A percentile compares a stretch with the other conserved stretches of the same genome.
phyloP scores from a whole-genome alignment of 2,888 invertebrate genomes.

The Tromatobia lineatoria region DNA sequence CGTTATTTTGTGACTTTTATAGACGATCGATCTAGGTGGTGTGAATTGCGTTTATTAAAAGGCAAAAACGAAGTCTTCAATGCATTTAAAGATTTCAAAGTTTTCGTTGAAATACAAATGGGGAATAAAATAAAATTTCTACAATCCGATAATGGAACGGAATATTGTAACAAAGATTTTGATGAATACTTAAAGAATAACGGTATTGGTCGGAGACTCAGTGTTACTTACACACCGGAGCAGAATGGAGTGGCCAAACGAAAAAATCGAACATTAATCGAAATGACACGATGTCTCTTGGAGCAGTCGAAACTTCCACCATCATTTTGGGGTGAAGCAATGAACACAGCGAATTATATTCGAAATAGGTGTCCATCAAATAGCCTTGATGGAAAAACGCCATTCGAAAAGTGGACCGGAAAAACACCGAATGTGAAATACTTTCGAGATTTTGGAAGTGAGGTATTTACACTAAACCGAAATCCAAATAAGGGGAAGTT shows the following conservation, averaged over 20 bases:
- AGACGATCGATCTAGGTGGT: no score
- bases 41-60: no score
- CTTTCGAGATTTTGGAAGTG: constrained; percentile 70
- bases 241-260: constrained; percentile 78
- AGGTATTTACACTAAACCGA: constrained; percentile 50
- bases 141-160: constrained; percentile 70
- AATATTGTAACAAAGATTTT: constrained; percentile 71
- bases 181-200: constrained; percentile 69
- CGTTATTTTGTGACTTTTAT: no score
- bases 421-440: constrained; percentile 67
- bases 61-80: no score
- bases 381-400: constrained; percentile 58
- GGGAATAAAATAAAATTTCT: constrained; percentile 69
- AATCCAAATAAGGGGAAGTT: constrained; percentile 62
- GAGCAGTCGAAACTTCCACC: constrained; percentile 69
- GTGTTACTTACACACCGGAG: constrained; percentile 74
- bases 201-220: constrained; percentile 69
- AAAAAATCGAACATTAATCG: no score
- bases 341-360: constrained; percentile 66
- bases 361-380: constrained; percentile 74
- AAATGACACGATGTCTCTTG: constrained; percentile 75
- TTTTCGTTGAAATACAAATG: constrained; percentile 68
- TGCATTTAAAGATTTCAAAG: constrained; percentile 19
- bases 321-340: constrained; percentile 73
- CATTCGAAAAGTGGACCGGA: no score